Conservation (phyloP, 2,888 invertebrate species). For the Melitaea athalia region DNA sequence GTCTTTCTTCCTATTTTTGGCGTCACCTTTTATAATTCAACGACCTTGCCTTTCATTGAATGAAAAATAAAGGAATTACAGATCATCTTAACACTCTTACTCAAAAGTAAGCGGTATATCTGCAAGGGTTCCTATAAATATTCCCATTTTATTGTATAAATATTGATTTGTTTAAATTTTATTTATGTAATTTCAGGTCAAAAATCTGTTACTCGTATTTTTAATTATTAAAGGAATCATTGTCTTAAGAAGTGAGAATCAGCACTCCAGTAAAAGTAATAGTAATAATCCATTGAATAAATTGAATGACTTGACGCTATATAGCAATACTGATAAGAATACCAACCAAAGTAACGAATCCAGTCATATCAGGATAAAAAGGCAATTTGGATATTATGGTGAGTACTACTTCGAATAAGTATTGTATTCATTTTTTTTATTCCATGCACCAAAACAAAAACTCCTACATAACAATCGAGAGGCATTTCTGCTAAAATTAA, state of each 20-base stretch:
- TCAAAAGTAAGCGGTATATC: no score
- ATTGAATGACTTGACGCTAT: neutral
- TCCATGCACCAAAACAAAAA: no score
- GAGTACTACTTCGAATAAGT: neutral
- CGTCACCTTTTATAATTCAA: no score
- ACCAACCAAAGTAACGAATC: neutral
- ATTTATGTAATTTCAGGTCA: conserved; percentile 24
- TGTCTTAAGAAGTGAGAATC: neutral
- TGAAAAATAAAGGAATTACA: no score
- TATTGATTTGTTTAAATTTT: no score
- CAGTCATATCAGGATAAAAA: conserved; percentile 30
- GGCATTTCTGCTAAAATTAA: no score
- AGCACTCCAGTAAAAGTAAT: neutral
- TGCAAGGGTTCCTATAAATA: no score
- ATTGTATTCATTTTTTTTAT: conserved; percentile 15
- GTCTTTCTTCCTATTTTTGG: no score
- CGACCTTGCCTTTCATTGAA: no score
- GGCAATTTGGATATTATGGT: conserved; percentile 31
- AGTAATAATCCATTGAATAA: neutral
- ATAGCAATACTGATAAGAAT: neutral
- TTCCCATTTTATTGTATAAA: neutral
- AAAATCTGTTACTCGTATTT: neutral
- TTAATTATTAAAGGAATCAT: conserved; percentile 1
- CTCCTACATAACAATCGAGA: no score
- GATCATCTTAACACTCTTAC: no score